Percentiles rank a stretch among this genome's conserved stretches.
phyloP scores from a whole-genome alignment of 35 echinoderm and acorn worm species.

The Antedon bifida region DNA sequence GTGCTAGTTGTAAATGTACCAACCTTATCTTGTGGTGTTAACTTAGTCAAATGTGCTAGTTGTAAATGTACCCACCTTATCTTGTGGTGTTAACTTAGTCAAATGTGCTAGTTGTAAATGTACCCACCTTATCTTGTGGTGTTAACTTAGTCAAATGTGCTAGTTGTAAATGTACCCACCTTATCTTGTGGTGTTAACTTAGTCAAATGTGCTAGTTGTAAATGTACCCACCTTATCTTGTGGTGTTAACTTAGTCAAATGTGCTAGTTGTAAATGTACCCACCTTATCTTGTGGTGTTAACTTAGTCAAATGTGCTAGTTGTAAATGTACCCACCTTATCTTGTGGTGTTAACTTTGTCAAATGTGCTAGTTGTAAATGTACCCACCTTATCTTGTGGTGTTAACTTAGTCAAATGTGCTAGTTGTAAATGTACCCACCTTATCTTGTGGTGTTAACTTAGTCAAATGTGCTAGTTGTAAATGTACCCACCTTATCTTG shows the following conservation, averaged over 20 bases:
- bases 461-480: slow-evolving; percentile 42
- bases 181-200: slow-evolving; percentile 96
- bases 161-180: slow-evolving; percentile 18
- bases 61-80: slow-evolving; percentile 45
- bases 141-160: slow-evolving; percentile 97
- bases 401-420: slow-evolving; percentile 97
- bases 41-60: slow-evolving; percentile 74
- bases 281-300: slow-evolving; percentile 97
- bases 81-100: slow-evolving; percentile 95
- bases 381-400: slow-evolving; percentile 86
- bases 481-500: slow-evolving; percentile 72
- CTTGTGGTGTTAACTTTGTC: slow-evolving; percentile 95
- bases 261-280: not conserved
- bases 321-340: slow-evolving; percentile 45
- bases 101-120: too few relatives aligned
- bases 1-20: not conserved
- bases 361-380: too few relatives aligned
- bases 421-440: slow-evolving; percentile 18
- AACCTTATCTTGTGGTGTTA: slow-evolving; percentile 97
- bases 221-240: slow-evolving; percentile 72
- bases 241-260: slow-evolving; percentile 92
- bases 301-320: slow-evolving; percentile 74
- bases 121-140: slow-evolving; percentile 86
- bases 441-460: slow-evolving; percentile 96
- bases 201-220: slow-evolving; percentile 42